Conservation (phyloP, 2,797 vertebrate species). For the Lemur catta region DNA sequence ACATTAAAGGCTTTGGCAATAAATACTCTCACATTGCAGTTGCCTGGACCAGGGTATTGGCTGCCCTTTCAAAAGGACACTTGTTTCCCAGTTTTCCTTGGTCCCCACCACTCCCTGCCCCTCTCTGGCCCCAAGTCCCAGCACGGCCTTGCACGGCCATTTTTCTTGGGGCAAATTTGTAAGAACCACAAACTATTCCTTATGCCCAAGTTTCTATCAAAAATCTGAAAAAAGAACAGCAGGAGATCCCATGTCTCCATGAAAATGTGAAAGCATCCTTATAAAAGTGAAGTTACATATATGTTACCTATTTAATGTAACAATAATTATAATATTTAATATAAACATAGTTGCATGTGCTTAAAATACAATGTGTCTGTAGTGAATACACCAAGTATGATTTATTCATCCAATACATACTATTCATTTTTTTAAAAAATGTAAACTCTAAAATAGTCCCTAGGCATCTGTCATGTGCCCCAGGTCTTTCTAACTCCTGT, state of each 20-base stretch:
- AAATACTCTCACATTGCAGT: background rate
- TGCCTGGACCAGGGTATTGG: no score
- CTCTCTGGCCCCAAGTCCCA: fast-evolving
- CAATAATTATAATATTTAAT: background rate
- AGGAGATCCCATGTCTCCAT: background rate
- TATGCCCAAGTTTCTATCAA: background rate
- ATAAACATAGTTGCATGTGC: background rate
- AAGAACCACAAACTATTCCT: background rate
- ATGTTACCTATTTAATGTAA: background rate
- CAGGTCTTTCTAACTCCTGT: background rate
- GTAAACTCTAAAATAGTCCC: background rate
- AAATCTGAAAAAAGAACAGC: background rate
- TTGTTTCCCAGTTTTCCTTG: background rate
- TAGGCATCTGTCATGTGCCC: fast-evolving
- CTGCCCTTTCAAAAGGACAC: background rate
- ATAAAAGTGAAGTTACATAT: background rate
- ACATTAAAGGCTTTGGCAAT: background rate
- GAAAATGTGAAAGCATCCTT: background rate
- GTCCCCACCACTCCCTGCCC: background rate
- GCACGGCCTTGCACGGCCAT: fast-evolving
- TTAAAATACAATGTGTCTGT: background rate
- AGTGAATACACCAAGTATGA: background rate
- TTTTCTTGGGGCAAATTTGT: background rate
- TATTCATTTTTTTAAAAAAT: background rate
- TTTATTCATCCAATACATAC: background rate